phyloP scores from a whole-genome alignment of 2,797 vertebrate genomes.

The Distichodus sexfasciatus region DNA sequence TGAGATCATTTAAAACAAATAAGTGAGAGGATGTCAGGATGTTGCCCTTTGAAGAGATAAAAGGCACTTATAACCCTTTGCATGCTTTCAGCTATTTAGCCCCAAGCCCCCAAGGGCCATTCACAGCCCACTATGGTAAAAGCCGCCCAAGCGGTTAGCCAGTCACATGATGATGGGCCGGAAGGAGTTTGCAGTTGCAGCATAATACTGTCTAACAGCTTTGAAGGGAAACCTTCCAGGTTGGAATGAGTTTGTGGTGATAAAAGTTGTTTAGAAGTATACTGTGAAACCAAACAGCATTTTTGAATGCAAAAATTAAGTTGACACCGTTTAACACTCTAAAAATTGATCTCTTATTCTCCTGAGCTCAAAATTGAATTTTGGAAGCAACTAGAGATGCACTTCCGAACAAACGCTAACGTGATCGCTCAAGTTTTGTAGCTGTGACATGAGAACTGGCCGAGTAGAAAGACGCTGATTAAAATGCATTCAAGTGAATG shows the following conservation, averaged over 20 bases:
- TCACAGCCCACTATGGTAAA: conserved; percentile 13
- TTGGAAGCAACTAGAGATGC: no score
- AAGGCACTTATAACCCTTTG: conserved; percentile 46
- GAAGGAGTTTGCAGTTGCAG: conserved; percentile 12
- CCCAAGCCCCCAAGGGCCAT: conserved; percentile 31
- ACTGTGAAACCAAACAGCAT: no score
- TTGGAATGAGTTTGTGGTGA: not conserved
- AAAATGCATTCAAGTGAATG: no score
- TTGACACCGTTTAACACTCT: no score
- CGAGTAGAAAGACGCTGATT: no score
- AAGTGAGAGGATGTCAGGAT: conserved; percentile 40
- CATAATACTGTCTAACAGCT: not conserved
- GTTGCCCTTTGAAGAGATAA: conserved; percentile 48
- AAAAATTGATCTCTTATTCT: no score
- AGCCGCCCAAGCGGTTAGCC: not conserved
- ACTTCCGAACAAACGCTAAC: no score
- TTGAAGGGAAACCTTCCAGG: not conserved
- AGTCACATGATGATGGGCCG: conserved; percentile 22
- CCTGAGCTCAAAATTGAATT: no score
- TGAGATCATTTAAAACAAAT: conserved; percentile 45
- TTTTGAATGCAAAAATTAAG: no score
- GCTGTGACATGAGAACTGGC: no score
- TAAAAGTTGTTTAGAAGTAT: not conserved
- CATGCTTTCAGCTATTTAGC: conserved; percentile 43
- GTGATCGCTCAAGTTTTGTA: no score